These are phyloP conservation scores for Barnardius zonarius DNA, from an alignment of 2,113 vertebrate species.

Conservation along the genomic window DNA sequence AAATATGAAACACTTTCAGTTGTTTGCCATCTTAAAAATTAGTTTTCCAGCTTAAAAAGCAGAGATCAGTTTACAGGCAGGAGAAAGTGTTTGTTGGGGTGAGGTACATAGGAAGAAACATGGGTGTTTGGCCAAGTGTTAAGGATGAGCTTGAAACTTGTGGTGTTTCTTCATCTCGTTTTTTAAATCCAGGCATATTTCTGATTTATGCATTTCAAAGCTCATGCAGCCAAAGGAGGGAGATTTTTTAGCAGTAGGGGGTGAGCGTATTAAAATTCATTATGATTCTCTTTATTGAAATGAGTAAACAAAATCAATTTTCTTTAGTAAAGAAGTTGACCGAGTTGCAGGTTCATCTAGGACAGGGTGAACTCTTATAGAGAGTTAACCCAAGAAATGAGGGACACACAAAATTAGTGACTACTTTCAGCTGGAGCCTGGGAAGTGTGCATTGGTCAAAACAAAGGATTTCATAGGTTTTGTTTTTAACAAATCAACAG, in stretches of 20 bases:
- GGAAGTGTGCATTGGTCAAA: background rate
- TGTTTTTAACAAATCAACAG: slow-evolving; percentile 29
- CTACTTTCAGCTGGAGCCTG: background rate
- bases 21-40: background rate
- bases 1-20: slow-evolving; percentile 51
- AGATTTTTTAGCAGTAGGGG: slow-evolving; percentile 61
- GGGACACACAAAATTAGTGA: background rate
- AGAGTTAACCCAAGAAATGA: slow-evolving; percentile 3
- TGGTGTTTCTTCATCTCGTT: slow-evolving; percentile 17
- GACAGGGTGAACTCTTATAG: background rate
- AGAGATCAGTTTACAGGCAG: slow-evolving; percentile 41
- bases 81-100: slow-evolving; percentile 3
- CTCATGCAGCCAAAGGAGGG: slow-evolving; percentile 29
- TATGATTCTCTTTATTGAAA: slow-evolving; percentile 48
- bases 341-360: slow-evolving; percentile 37
- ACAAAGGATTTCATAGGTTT: slow-evolving; percentile 26
- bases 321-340: slow-evolving; percentile 48
- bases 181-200: slow-evolving; percentile 46
- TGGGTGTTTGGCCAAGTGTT: background rate
- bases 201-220: slow-evolving; percentile 69
- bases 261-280: slow-evolving; percentile 68
- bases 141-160: slow-evolving; percentile 39
- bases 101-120: slow-evolving; percentile 8
- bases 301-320: slow-evolving; percentile 70
- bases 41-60: slow-evolving; percentile 41